These are phyloP conservation scores for Brachynemurus nebulosus DNA, from an alignment of 2,888 invertebrate genomes.

Conservation along the genomic window DNA sequence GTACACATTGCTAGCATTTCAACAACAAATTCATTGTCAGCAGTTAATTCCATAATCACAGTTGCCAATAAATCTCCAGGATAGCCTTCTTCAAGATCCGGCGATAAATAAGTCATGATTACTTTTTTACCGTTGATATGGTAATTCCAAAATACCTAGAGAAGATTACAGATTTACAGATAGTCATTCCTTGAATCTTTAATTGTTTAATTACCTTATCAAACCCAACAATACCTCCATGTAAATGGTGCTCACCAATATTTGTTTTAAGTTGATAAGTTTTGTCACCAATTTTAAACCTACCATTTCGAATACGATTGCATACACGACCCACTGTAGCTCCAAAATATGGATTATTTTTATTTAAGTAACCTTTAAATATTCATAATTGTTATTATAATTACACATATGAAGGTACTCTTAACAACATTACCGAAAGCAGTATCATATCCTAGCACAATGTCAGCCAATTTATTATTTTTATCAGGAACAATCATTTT, in stretches of 20 bases:
- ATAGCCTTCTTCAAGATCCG: constrained; percentile 75
- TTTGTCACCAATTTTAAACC: constrained; percentile 51
- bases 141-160: constrained; percentile 52
- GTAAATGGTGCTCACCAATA: constrained; percentile 53
- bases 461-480: constrained; percentile 55
- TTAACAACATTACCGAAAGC: neutral
- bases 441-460: constrained; percentile 73
- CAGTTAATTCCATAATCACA: constrained; percentile 54
- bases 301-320: constrained; percentile 61
- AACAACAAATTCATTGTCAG: constrained; percentile 59
- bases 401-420: too few relatives aligned
- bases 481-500: constrained; percentile 61
- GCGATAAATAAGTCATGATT: constrained; percentile 58
- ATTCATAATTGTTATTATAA: too few relatives aligned
- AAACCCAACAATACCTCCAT: constrained; percentile 77
- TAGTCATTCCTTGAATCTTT: neutral
- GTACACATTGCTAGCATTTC: constrained; percentile 61
- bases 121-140: constrained; percentile 45
- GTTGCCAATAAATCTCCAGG: constrained; percentile 68
- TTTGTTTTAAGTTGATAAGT: constrained; percentile 59
- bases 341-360: constrained; percentile 73
- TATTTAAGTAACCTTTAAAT: constrained; percentile 45
- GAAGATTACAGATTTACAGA: neutral
- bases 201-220: constrained; percentile 42
- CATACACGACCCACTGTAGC: constrained; percentile 78